Evolutionary conservation across 2,113 vertebrate species (phyloP), one percentile per base, ranked within the genome.

Genomic region (Heterotilapia buettikoferi): DNA sequence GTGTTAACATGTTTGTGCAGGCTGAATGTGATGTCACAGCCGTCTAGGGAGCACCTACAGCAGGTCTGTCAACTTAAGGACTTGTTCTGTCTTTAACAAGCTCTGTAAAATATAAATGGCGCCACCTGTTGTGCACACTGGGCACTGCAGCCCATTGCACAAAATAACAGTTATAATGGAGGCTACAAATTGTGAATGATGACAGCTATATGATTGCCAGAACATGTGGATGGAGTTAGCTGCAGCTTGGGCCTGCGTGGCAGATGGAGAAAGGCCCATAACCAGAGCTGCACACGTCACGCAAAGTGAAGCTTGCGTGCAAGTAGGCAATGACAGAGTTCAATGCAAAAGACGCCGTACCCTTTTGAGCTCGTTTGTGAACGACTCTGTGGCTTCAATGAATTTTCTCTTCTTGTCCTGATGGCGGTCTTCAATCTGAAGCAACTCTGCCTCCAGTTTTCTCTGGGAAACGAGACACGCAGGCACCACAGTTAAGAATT

Each of bases 401-500:
- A 99, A 99, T 88, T 99, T 98, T 89, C 98, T 97, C 95, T 99
- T 99, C 95, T 99, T 99, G 79, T 99, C 98, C 95, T 99, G 98
- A 95, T 99, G 99, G 57, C 99, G 97, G 84, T 99, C 99, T 92
- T 99, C 98, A 52, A 99, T 99, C 89, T 99, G 99, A 90, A 99
- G 97, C 29, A 99, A 94, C 94, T 99, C 99, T 3, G 99, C 99
- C 95, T 99, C 99, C 33, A 99, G 95, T 92, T 99, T 99, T 87
- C 98, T 97, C 99, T 99, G 96, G 29, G 89, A 85, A 16, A 90
- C 33, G 80, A 90, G 63, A 94, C 87, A 93, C 52, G 84, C 24
- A 82, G 56, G 45, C 86, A 85, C 53, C 26, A 43, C 4, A 6
- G 73, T 84, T 26, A 73, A 47, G 24, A 52, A 36, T 38, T 45